These are phyloP conservation scores for Carollia perspicillata DNA, from an alignment of 2,113 vertebrate genomes.

Conservation along the genomic window DNA sequence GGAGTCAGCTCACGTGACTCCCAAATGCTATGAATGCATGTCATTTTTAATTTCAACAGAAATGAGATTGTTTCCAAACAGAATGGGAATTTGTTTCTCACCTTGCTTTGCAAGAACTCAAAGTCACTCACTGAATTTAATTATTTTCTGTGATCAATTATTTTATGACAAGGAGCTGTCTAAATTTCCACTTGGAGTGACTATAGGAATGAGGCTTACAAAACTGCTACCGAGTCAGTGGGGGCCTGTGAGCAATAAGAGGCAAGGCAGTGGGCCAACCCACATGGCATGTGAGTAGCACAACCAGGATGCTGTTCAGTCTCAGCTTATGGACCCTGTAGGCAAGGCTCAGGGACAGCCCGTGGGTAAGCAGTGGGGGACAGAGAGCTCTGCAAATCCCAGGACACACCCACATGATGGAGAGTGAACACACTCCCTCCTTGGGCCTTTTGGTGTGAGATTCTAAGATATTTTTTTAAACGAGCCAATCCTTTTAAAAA, in stretches of 20 bases:
- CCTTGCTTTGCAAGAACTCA: background rate
- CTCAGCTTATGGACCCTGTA: background rate
- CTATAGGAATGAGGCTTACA: background rate
- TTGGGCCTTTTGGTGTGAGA: background rate
- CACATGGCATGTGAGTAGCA: accelerated
- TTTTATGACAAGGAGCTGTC: background rate
- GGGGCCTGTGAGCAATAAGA: background rate
- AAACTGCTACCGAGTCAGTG: background rate
- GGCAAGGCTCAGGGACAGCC: background rate
- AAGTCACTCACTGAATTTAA: background rate
- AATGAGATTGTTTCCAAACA: slow-evolving; percentile 50
- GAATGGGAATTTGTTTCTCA: background rate
- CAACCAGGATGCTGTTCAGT: accelerated
- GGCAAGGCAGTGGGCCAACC: background rate
- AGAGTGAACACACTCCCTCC: background rate
- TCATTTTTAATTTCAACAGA: slow-evolving; percentile 35
- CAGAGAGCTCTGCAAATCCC: background rate
- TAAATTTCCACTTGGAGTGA: slow-evolving; percentile 35
- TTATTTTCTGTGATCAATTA: slow-evolving; percentile 12
- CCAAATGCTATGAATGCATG: background rate
- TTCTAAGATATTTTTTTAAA: background rate
- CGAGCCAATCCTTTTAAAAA: background rate
- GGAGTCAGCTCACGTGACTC: background rate
- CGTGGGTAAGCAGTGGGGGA: background rate
- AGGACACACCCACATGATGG: background rate